Evolutionary conservation across 1,140 invertebrate genomes (phyloP).

Genomic region (Sminthurides bifidus): DNA sequence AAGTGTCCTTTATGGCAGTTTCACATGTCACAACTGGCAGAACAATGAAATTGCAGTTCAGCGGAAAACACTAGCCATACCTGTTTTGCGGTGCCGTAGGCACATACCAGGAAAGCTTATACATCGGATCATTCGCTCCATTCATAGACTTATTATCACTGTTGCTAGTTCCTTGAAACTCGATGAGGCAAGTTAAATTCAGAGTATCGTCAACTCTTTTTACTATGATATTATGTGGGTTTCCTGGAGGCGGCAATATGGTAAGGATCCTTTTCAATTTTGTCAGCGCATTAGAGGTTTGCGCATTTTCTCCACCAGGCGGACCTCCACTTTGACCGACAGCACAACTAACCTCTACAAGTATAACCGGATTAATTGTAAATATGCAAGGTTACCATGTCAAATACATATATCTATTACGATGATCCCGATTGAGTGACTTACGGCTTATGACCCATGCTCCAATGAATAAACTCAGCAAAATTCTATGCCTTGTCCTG

Average conservation of each 20-base stretch:
- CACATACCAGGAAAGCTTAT: constrained; percentile 31
- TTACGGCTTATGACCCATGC: too few relatives aligned
- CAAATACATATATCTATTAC: too few relatives aligned
- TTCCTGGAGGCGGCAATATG: constrained; percentile 12
- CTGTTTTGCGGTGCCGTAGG: constrained; percentile 26
- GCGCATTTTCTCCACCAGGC: too few relatives aligned
- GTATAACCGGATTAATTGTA: too few relatives aligned
- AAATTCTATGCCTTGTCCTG: too few relatives aligned
- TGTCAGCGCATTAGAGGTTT: constrained; percentile 2
- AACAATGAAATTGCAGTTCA: too few relatives aligned
- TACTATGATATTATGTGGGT: constrained; percentile 14
- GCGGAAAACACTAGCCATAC: constrained; percentile 14
- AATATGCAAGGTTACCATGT: too few relatives aligned
- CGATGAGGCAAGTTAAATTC: constrained; percentile 28
- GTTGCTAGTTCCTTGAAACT: constrained; percentile 11
- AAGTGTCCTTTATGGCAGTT: neutral
- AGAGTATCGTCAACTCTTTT: constrained; percentile 28
- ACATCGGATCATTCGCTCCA: constrained; percentile 9
- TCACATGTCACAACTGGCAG: too few relatives aligned
- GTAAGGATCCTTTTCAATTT: constrained; percentile 10
- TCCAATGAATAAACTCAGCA: too few relatives aligned
- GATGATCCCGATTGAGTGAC: too few relatives aligned
- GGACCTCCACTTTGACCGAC: too few relatives aligned
- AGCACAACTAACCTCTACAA: too few relatives aligned
- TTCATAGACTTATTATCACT: neutral